Conservation (phyloP, 2,888 invertebrate species). For the Vannuccia rotundouncinata region DNA sequence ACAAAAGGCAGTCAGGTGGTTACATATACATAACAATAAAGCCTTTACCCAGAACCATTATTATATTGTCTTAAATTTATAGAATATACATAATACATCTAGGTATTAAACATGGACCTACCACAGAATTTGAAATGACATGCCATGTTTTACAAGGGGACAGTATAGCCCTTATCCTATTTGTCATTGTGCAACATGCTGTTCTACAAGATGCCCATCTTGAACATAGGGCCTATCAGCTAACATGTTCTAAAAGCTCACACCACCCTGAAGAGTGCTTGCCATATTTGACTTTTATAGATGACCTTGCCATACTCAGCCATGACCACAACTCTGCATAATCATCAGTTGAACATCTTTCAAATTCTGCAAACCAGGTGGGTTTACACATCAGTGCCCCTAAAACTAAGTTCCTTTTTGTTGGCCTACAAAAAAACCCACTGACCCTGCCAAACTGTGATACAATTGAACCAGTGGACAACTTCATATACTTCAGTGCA, state of each 20-base stretch:
- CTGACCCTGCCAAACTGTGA: constrained; percentile 11
- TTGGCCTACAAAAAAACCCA: not conserved
- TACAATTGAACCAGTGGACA: constrained; percentile 3
- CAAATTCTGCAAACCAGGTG: not conserved
- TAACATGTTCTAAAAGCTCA: constrained; percentile 2
- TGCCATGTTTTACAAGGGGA: not conserved
- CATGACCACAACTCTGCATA: not conserved
- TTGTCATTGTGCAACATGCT: not conserved
- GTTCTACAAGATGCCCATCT: not conserved
- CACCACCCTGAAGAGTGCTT: not conserved
- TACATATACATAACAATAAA: no score
- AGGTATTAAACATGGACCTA: no score
- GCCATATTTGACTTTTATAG: not conserved
- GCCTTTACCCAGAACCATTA: no score
- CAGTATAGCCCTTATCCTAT: not conserved
- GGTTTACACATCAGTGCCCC: not conserved
- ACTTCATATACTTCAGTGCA: not conserved
- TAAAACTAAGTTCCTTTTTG: not conserved
- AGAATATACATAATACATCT: no score
- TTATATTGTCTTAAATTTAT: no score
- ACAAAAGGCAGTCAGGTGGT: no score
- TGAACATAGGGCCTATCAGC: not conserved
- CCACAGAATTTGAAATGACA: constrained; percentile 4
- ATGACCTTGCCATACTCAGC: constrained; percentile 6
- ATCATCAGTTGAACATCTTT: constrained; percentile 1